Evolutionary conservation across 2,888 invertebrate genomes (phyloP), one percentile per base, ranked within the genome.

Genomic region (Panopea generosa): DNA sequence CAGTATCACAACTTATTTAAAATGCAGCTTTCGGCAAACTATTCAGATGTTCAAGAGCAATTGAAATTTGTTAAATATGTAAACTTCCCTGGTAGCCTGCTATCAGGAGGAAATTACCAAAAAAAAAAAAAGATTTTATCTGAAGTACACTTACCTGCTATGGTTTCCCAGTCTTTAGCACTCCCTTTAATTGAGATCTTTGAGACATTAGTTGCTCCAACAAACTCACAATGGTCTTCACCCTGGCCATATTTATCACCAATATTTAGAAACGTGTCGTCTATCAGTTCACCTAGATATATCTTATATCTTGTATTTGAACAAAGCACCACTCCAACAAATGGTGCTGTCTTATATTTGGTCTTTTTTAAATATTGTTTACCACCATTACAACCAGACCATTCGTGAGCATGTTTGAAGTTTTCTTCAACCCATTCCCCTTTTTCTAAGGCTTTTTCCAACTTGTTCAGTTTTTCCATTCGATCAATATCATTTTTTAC

Each of bases 171-270:
- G 18, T 33, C 43, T 38, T 73, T n/a, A 18, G 49, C 20, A 18
- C 49, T 43, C 24, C 29, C 68, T 40, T 57, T 71, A 16, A 86
- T 69, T 38, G 29, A 75, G 24, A 83, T 67, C 18, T 50, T 61
- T 2, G 63, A 45, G 22, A 67, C 57, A 26, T 47, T 24, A 1
- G 26, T 52, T 20, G 75, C 87, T 27, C 87, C 87, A 14, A 90
- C 87, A 82, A 89, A 90, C 60, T 90, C 87, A 81, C 90, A 90
- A 63, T 90, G 90, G 69, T 90, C 90, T 52, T 90, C 87, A 6
- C 90, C 90, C 66, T 82, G 65, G 1, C 86, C 85, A 1, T 50
- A 57, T 1, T 66, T 78, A 70, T 90, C 90, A 2, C 87, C 90
- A 60, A 90, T 84, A 66, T 89, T 87, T 43, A 85, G 65, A 80